Percentiles rank a stretch among this genome's conserved stretches.
Conservation (phyloP, 2,113 vertebrate species). For the Ivindomyrus marchei region DNA sequence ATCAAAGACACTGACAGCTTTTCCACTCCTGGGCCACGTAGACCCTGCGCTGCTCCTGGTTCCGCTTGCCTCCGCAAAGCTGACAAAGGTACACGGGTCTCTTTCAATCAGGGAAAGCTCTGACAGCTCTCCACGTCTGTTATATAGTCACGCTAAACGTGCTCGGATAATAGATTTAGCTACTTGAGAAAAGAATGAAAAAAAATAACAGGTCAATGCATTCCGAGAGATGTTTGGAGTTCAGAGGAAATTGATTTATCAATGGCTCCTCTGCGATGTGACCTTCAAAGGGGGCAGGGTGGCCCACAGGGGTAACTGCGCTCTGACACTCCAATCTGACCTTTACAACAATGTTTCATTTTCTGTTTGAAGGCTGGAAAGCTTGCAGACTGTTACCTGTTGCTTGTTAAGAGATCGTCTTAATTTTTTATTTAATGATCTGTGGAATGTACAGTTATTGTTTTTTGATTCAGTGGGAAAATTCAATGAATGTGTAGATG, state of each 20-base stretch:
- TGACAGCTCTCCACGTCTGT: slow-evolving; percentile 30
- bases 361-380: slow-evolving; percentile 27
- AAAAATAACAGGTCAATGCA: slow-evolving; percentile 58
- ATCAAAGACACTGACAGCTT: slow-evolving; percentile 17
- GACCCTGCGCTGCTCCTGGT: slow-evolving; percentile 1
- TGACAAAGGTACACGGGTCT: slow-evolving; percentile 21
- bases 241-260: slow-evolving; percentile 56
- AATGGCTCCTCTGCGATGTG: slow-evolving; percentile 35
- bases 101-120: slow-evolving; percentile 26
- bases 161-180: slow-evolving; percentile 38
- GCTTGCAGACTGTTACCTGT: background rate
- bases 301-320: slow-evolving; percentile 19
- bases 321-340: slow-evolving; percentile 34
- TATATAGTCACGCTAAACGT: slow-evolving; percentile 24
- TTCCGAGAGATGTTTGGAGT: slow-evolving; percentile 44
- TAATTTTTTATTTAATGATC: background rate
- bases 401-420: background rate
- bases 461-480: background rate
- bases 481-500: background rate
- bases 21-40: background rate
- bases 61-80: background rate
- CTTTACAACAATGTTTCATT: slow-evolving; percentile 31
- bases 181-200: slow-evolving; percentile 27
- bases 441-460: background rate
- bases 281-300: slow-evolving; percentile 42